Evolutionary conservation across 2,113 vertebrate species (phyloP).

Genomic region (Ptychochromis oligacanthus): DNA sequence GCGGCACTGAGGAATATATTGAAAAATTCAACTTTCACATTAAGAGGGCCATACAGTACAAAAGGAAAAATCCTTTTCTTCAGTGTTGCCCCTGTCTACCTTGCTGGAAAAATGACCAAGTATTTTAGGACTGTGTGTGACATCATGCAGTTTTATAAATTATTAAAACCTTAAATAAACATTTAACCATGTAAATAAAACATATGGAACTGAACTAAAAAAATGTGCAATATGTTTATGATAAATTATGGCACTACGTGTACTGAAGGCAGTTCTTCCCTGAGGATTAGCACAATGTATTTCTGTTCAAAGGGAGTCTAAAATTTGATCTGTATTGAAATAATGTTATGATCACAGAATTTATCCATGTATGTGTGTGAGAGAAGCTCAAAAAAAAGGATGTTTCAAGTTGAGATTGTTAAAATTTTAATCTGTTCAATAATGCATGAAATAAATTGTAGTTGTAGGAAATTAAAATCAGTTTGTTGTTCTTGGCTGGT

Average conservation of each 20-base stretch:
- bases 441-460: constrained; percentile 27
- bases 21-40: constrained; percentile 80
- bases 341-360: neutral
- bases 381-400: neutral
- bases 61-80: constrained; percentile 84
- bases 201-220: neutral
- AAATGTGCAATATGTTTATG: neutral
- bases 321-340: neutral
- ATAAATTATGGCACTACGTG: neutral
- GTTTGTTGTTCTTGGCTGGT: neutral
- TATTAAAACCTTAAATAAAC: neutral
- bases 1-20: constrained; percentile 80
- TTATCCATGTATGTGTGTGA: neutral
- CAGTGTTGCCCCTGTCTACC: constrained; percentile 78
- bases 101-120: constrained; percentile 42
- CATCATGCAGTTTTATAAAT: neutral
- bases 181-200: neutral
- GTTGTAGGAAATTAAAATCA: neutral
- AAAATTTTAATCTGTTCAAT: neutral
- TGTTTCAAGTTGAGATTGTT: neutral
- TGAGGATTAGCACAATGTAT: neutral
- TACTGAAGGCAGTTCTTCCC: neutral
- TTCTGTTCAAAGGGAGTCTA: neutral
- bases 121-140: neutral
- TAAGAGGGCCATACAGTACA: constrained; percentile 83